Evolutionary conservation across 1,140 invertebrate genomes (phyloP).

Genomic region (Rhopalosiphum padi): DNA sequence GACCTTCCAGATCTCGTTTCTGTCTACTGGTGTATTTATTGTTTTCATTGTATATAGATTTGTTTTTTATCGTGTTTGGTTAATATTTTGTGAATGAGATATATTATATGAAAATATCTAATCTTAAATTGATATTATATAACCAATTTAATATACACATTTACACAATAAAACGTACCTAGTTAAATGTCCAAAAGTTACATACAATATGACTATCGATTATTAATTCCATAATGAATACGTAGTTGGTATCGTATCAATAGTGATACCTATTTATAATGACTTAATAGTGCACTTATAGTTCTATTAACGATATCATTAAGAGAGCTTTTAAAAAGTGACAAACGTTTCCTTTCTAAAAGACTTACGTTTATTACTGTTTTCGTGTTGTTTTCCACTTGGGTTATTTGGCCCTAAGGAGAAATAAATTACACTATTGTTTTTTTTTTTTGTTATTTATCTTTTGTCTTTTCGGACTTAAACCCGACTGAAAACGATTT

Average conservation of each 20-base stretch:
- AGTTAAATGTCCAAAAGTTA: neutral
- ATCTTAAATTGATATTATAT: neutral
- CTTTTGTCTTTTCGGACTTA: neutral
- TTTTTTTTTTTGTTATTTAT: slow-evolving; percentile 12
- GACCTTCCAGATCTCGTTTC: neutral
- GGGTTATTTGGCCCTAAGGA: slow-evolving; percentile 35
- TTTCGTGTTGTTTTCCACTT: slow-evolving; percentile 45
- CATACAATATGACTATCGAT: neutral
- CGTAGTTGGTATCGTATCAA: neutral
- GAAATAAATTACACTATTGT: slow-evolving; percentile 56
- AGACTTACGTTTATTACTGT: slow-evolving; percentile 55
- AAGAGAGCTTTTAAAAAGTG: slow-evolving; percentile 12
- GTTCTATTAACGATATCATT: slow-evolving; percentile 38
- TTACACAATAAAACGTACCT: neutral
- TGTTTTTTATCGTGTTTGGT: neutral
- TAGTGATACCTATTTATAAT: neutral
- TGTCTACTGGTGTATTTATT: neutral
- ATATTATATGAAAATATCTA: neutral
- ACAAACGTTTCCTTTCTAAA: slow-evolving; percentile 46
- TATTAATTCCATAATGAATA: neutral
- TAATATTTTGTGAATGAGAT: neutral
- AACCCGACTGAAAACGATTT: slow-evolving; percentile 5
- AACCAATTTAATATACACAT: neutral
- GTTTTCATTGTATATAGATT: neutral
- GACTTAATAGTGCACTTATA: neutral